These are phyloP conservation scores for Cossypha heuglini DNA, from an alignment of 2,797 vertebrate genomes.

Conservation along the genomic window DNA sequence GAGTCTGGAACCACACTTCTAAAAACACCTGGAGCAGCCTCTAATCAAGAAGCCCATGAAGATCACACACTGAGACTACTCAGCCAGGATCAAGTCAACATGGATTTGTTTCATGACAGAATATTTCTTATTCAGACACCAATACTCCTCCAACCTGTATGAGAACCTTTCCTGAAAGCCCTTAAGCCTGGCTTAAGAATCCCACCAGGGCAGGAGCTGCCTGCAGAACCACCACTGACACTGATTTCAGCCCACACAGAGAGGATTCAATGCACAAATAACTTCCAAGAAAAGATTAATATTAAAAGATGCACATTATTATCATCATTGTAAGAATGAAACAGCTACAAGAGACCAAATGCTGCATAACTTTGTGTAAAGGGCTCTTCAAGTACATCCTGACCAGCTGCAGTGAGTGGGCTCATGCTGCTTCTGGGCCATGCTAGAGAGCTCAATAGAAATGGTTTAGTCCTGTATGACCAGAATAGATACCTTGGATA, in stretches of 20 bases:
- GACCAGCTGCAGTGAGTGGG: not conserved
- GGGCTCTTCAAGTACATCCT: not conserved
- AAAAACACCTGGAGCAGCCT: fast-evolving
- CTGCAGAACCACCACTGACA: fast-evolving
- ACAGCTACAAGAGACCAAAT: not conserved
- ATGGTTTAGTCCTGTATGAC: not conserved
- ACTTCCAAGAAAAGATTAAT: not conserved
- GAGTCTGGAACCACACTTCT: not conserved
- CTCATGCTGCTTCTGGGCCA: not conserved
- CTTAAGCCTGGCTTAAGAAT: not conserved
- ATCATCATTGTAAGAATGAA: not conserved
- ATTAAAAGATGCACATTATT: not conserved
- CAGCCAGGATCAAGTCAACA: not conserved
- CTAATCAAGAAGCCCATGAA: not conserved
- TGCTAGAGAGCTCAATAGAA: not conserved
- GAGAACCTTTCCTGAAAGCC: not conserved
- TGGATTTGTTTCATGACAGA: not conserved
- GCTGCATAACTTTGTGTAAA: not conserved
- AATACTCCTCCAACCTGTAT: not conserved
- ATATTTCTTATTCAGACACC: not conserved
- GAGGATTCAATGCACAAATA: not conserved
- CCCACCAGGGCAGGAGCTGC: not conserved
- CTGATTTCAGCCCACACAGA: not conserved
- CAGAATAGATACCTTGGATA: not conserved
- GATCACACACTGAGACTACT: not conserved